Conservation (phyloP, 2,888 invertebrate species). For the Oscheius onirici region DNA sequence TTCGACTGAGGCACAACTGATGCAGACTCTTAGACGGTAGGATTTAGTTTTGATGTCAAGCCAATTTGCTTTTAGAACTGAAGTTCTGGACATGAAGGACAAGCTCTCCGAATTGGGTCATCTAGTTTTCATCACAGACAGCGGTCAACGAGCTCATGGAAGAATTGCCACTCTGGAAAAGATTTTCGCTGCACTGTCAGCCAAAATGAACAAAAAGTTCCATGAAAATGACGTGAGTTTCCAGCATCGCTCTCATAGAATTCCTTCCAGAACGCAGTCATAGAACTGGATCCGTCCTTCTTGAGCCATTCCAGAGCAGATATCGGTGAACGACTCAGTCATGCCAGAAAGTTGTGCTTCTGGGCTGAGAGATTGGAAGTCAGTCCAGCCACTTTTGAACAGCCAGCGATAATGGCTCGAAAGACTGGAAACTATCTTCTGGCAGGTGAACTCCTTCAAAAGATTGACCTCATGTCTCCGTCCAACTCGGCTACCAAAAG, state of each 20-base stretch:
- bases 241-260: background rate
- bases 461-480: background rate
- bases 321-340: slow-evolving; percentile 16
- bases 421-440: slow-evolving; percentile 44
- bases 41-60: background rate
- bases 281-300: slow-evolving; percentile 3
- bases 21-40: slow-evolving; percentile 38
- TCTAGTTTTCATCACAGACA: slow-evolving; percentile 18
- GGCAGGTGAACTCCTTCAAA: slow-evolving; percentile 29
- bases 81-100: slow-evolving; percentile 24
- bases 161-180: slow-evolving; percentile 22
- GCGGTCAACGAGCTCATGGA: slow-evolving; percentile 18
- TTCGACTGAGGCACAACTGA: slow-evolving; percentile 29
- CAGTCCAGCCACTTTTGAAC: slow-evolving; percentile 4
- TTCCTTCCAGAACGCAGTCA: background rate
- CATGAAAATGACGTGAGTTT: slow-evolving; percentile 12
- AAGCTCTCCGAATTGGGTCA: slow-evolving; percentile 8
- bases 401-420: slow-evolving; percentile 42
- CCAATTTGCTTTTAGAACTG: slow-evolving; percentile 10
- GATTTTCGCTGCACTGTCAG: slow-evolving; percentile 9
- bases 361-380: slow-evolving; percentile 18
- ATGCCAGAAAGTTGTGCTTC: slow-evolving; percentile 15
- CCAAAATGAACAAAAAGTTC: slow-evolving; percentile 26
- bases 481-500: background rate
- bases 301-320: background rate